Base-by-base conservation (phyloP, 2,888 invertebrate genomes). In the Omphaloscelis lunosa region DNA sequence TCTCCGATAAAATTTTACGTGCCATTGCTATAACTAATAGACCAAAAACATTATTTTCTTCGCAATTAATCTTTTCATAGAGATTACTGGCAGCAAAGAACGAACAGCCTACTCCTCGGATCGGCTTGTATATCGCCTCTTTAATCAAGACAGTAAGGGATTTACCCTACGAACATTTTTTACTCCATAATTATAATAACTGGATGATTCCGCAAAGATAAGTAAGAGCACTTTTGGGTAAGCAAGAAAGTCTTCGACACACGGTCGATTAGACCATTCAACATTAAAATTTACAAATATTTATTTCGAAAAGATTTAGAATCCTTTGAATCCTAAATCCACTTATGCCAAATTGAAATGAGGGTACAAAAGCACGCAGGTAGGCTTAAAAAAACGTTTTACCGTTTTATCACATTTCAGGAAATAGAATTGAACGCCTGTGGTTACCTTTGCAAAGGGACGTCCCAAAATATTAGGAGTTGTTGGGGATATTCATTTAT, bases 111-210 rank as follows among this genome's bases (percentile, higher is more conserved):
- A 77, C 80, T 83, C 86, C 59, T 39, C 27, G 51, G 56, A 75
- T 77, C 63, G 66, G 48, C 59, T 68, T 51, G 56, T 53, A 70
- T 71, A 82, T 78, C 78, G 59, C 62, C 20, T 68, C 68, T 82
- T 72, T 80, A 80, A 85, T 84, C 77, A 82, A 65, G 63, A 84
- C 77, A 80, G 79, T 83, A 81, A 82, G 77, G 81, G 88, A 83
- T 86, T 85, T 84, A 71, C 29, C 41, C 51, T 72, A 62, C 74
- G 62, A 78, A 74, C 56, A 68, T 81, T 80, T 85, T 86, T 72
- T 71, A 63, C 59, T 51, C 66, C 73, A 78, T 83, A 83, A 88
- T 89, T 86, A 88, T 81, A 72, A 86, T 75, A 79, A 84, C 77
- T 59, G 59, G 77, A 82, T 80, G 72, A 88, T 75, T 79, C 68